Percentiles rank a stretch among this genome's conserved stretches.
Evolutionary conservation across 2,113 vertebrate genomes (phyloP).

Genomic region (Rhinopithecus roxellana): DNA sequence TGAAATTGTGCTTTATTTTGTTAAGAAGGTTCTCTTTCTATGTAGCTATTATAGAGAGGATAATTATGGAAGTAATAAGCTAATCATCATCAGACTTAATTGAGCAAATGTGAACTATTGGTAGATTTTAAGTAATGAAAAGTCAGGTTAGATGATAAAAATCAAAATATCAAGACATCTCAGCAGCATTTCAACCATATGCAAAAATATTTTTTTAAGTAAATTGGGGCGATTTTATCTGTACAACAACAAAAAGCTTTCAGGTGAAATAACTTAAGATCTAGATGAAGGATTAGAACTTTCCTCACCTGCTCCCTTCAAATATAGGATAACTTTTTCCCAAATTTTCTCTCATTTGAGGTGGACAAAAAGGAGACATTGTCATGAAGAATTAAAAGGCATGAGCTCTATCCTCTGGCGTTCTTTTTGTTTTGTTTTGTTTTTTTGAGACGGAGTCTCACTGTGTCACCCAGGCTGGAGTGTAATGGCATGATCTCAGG

Average conservation of each 20-base stretch:
- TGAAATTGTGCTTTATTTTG: slow-evolving; percentile 79
- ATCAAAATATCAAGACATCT: slow-evolving; percentile 43
- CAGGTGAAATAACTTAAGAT: background rate
- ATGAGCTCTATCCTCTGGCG: background rate
- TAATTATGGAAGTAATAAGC: slow-evolving; percentile 75
- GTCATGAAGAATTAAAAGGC: background rate
- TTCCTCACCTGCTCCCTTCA: background rate
- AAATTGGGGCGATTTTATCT: background rate
- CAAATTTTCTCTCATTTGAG: background rate
- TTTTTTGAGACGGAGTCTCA: too few species aligned
- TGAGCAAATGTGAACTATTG: slow-evolving; percentile 75
- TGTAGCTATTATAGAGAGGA: slow-evolving; percentile 76
- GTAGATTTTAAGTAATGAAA: slow-evolving; percentile 79
- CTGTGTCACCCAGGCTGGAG: too few species aligned
- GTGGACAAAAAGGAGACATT: background rate
- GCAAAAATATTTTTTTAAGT: background rate
- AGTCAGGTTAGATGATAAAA: slow-evolving; percentile 72
- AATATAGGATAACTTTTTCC: background rate
- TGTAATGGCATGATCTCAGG: too few species aligned
- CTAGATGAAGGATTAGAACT: background rate
- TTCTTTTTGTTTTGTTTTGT: background rate
- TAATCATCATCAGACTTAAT: slow-evolving; percentile 82
- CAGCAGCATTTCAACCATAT: slow-evolving; percentile 36
- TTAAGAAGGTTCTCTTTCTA: slow-evolving; percentile 73
- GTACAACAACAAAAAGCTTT: background rate